Evolutionary conservation across 1,140 invertebrate genomes (phyloP).

Genomic region (Cyrtorhinus lividipennis): DNA sequence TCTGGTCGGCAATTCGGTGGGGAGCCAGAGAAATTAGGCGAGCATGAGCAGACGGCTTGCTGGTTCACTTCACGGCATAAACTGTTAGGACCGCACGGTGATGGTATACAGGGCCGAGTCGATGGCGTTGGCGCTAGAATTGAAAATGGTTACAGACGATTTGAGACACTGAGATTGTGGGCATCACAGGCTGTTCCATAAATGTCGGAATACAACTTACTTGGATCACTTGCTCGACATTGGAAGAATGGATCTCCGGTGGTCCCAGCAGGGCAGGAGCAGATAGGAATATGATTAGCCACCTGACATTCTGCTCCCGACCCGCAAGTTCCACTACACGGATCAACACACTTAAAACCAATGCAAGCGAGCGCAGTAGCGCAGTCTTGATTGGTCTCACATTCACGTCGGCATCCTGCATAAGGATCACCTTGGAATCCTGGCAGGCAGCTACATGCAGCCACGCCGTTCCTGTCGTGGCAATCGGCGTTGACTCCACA

Average conservation of each 20-base stretch:
- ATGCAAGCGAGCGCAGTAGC: constrained; percentile 34
- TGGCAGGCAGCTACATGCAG: constrained; percentile 32
- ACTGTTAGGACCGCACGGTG: constrained; percentile 57
- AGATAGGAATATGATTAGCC: constrained; percentile 36
- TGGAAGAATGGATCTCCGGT: constrained; percentile 43
- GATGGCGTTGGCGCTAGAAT: too few relatives aligned
- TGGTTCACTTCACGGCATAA: constrained; percentile 38
- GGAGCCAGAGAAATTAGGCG: constrained; percentile 37
- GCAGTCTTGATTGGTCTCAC: constrained; percentile 36
- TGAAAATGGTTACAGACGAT: not conserved
- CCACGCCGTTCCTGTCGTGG: constrained; percentile 28
- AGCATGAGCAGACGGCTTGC: constrained; percentile 40
- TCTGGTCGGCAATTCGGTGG: constrained; percentile 39
- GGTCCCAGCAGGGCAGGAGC: constrained; percentile 35
- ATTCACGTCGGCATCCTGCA: constrained; percentile 31
- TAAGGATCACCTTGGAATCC: constrained; percentile 37
- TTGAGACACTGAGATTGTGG: too few relatives aligned
- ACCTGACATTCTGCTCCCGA: constrained; percentile 36
- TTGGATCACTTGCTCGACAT: constrained; percentile 30
- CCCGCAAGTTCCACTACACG: constrained; percentile 40
- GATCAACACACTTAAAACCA: constrained; percentile 37
- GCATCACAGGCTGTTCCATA: too few relatives aligned
- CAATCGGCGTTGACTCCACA: constrained; percentile 36
- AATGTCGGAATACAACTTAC: too few relatives aligned
- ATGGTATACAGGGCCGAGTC: constrained; percentile 43